Conservation (phyloP, 1,140 invertebrate genomes). For the Euwallacea similis region DNA sequence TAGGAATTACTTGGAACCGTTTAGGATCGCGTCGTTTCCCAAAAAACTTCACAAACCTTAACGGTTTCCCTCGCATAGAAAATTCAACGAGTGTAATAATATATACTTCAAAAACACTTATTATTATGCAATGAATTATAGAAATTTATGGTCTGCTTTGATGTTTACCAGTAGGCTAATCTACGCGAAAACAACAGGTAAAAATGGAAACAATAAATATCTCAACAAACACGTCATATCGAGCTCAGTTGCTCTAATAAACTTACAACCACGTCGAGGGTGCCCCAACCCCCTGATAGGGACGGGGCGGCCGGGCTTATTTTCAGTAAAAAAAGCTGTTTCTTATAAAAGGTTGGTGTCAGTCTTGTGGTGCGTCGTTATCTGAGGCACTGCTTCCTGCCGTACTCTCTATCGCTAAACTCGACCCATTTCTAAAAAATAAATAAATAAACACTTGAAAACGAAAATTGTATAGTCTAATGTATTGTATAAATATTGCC, state of each 20-base stretch:
- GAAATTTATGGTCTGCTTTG: conserved; percentile 47
- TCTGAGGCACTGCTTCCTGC: conserved; percentile 50
- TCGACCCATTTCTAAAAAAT: conserved; percentile 26
- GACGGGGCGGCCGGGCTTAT: neutral
- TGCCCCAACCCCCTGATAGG: neutral
- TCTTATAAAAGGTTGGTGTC: conserved; percentile 51
- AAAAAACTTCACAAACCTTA: neutral
- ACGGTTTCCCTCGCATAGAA: conserved; percentile 4
- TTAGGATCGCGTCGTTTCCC: too few species aligned
- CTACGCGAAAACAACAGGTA: conserved; percentile 36
- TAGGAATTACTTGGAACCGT: conserved; percentile 7
- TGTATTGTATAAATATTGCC: too few species aligned
- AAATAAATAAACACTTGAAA: too few species aligned
- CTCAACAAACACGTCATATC: conserved; percentile 53
- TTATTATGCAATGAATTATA: conserved; percentile 37
- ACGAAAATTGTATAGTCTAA: too few species aligned
- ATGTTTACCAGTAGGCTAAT: conserved; percentile 45
- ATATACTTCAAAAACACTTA: conserved; percentile 50
- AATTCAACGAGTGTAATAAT: conserved; percentile 42
- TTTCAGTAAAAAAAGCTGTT: conserved; percentile 50
- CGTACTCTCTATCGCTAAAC: conserved; percentile 33
- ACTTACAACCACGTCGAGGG: conserved; percentile 47
- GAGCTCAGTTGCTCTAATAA: conserved; percentile 41
- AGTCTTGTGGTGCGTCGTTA: conserved; percentile 53
- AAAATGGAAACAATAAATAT: conserved; percentile 47